These are phyloP conservation scores for Zonotrichia albicollis DNA, from an alignment of 2,797 vertebrate species.

Conservation along the genomic window DNA sequence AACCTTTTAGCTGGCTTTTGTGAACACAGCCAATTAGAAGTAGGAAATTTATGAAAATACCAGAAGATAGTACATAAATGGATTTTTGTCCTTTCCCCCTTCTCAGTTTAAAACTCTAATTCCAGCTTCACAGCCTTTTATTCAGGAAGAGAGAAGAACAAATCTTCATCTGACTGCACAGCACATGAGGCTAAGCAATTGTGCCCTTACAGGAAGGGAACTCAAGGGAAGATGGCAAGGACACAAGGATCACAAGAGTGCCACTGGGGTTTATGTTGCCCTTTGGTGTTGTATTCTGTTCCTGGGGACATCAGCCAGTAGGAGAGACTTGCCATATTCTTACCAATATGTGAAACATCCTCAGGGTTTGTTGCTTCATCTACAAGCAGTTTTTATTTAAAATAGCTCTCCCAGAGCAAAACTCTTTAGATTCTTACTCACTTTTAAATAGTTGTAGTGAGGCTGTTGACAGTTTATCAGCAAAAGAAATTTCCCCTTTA, in stretches of 20 bases:
- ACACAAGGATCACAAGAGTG: not conserved
- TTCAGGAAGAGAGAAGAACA: not conserved
- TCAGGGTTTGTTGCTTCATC: slow-evolving; percentile 10
- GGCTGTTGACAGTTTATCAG: not conserved
- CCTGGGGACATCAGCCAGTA: not conserved
- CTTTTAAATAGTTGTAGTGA: not conserved
- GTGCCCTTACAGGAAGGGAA: not conserved
- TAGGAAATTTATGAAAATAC: not conserved
- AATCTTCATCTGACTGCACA: not conserved
- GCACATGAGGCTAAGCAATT: not conserved
- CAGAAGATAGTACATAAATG: not conserved
- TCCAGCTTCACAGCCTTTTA: not conserved
- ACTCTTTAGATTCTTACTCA: not conserved
- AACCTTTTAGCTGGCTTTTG: not conserved
- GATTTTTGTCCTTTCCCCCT: not conserved
- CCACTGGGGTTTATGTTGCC: not conserved
- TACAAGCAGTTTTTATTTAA: not conserved
- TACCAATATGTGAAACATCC: not conserved
- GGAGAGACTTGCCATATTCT: not conserved
- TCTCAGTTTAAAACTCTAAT: not conserved
- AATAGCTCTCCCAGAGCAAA: not conserved
- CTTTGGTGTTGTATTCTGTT: not conserved
- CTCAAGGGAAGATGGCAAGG: not conserved
- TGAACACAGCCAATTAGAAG: not conserved
- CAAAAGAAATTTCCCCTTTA: not conserved